Conservation (phyloP, 2,113 vertebrate species). For the Labrus mixtus region DNA sequence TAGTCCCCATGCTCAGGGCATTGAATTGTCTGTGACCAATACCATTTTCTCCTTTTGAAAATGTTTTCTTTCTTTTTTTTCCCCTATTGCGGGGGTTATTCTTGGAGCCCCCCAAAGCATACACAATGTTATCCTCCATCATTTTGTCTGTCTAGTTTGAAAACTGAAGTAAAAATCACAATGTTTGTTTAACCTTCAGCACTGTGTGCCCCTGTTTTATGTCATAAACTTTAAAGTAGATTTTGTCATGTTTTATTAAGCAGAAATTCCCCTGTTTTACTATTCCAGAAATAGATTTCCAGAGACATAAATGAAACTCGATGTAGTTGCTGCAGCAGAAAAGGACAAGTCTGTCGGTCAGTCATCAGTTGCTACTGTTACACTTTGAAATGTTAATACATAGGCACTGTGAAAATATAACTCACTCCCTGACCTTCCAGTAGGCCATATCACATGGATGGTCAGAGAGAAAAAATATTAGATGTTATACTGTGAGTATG, state of each 20-base stretch:
- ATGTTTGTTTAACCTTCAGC: slow-evolving; percentile 7
- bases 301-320: not conserved
- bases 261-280: not conserved
- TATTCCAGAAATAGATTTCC: slow-evolving; percentile 3
- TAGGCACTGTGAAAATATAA: not conserved
- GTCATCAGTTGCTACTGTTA: too few relatives aligned
- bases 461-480: too few relatives aligned
- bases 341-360: not conserved
- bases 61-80: not conserved
- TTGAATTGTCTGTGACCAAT: slow-evolving; percentile 62
- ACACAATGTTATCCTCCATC: slow-evolving; percentile 39
- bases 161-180: slow-evolving; percentile 7
- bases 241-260: not conserved
- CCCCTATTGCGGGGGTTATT: slow-evolving; percentile 38
- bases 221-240: not conserved
- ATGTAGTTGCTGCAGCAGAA: not conserved
- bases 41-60: slow-evolving; percentile 37
- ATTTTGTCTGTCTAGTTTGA: slow-evolving; percentile 7
- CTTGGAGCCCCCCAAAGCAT: slow-evolving; percentile 26
- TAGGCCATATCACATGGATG: too few relatives aligned
- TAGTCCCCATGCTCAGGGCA: slow-evolving; percentile 51
- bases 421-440: not conserved
- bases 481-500: too few relatives aligned
- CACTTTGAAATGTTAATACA: not conserved
- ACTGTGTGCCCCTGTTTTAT: slow-evolving; percentile 19